These are phyloP conservation scores for Tenrec ecaudatus DNA, from an alignment of 2,113 vertebrate genomes.

Conservation along the genomic window DNA sequence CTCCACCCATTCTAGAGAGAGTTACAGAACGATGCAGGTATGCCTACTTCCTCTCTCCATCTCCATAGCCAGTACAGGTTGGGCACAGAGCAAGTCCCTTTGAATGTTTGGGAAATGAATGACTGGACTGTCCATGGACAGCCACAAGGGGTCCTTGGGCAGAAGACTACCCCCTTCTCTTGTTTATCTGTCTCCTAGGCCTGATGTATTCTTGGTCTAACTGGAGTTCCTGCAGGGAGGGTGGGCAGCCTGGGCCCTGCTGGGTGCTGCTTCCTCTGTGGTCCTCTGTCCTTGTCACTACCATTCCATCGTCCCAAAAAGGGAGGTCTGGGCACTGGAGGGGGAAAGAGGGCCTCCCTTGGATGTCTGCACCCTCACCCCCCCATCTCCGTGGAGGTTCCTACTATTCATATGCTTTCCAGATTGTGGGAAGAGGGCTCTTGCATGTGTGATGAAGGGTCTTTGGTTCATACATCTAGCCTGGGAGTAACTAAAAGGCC, in stretches of 20 bases:
- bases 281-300: neutral
- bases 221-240: neutral
- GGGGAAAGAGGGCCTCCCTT: neutral
- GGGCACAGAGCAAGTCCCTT: neutral
- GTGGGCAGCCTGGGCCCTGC: neutral
- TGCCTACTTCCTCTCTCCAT: neutral
- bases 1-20: neutral
- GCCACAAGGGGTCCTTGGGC: neutral
- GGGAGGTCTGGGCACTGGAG: neutral
- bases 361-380: neutral
- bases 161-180: neutral
- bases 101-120: constrained; percentile 1
- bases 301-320: neutral
- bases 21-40: neutral
- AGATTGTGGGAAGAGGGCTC: neutral
- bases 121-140: neutral
- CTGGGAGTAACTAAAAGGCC: too few relatives aligned
- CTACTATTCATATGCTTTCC: neutral
- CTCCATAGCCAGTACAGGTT: neutral
- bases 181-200: neutral
- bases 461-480: too few relatives aligned
- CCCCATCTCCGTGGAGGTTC: neutral
- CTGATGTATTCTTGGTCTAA: neutral
- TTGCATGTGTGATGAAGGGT: neutral
- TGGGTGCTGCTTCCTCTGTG: neutral